Percentiles rank a stretch among this genome's conserved stretches.
These are phyloP conservation scores for Halotydeus destructor DNA, from an alignment of 1,140 invertebrate species.

Conservation along the genomic window DNA sequence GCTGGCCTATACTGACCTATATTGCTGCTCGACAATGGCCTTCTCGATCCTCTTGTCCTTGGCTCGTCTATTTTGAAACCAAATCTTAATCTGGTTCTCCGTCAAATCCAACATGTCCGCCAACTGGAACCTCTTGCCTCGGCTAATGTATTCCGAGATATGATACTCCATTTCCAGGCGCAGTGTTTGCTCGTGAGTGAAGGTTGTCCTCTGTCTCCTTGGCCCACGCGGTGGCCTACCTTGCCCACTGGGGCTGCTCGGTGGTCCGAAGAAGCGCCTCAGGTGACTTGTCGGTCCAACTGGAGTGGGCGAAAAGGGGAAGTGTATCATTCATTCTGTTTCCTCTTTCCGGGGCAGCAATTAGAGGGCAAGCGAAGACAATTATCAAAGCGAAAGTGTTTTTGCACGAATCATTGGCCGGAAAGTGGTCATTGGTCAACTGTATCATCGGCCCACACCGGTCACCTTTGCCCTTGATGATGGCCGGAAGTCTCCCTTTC, in stretches of 20 bases:
- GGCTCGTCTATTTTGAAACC: slow-evolving; percentile 86
- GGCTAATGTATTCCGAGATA: slow-evolving; percentile 49
- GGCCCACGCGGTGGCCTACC: slow-evolving; percentile 6
- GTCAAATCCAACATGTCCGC: slow-evolving; percentile 56
- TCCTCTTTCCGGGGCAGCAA: no score
- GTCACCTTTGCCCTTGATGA: no score
- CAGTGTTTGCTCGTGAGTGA: slow-evolving; percentile 76
- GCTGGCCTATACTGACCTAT: slow-evolving; percentile 37
- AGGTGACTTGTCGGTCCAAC: neutral
- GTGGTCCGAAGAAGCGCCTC: neutral
- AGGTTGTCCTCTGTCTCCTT: slow-evolving; percentile 72
- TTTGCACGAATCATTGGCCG: no score
- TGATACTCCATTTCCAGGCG: slow-evolving; percentile 67
- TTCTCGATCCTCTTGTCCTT: slow-evolving; percentile 92
- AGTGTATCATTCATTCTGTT: no score
- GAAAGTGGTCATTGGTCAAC: no score
- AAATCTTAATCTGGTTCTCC: slow-evolving; percentile 83
- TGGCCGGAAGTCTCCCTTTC: no score
- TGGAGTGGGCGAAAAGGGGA: no score
- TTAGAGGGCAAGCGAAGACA: no score
- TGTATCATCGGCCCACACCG: no score
- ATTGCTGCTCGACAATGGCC: slow-evolving; percentile 77
- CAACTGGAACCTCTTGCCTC: slow-evolving; percentile 58
- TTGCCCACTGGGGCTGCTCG: neutral
- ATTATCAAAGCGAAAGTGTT: no score